Conservation (phyloP, 2,113 vertebrate species). For the Anguilla japonica region DNA sequence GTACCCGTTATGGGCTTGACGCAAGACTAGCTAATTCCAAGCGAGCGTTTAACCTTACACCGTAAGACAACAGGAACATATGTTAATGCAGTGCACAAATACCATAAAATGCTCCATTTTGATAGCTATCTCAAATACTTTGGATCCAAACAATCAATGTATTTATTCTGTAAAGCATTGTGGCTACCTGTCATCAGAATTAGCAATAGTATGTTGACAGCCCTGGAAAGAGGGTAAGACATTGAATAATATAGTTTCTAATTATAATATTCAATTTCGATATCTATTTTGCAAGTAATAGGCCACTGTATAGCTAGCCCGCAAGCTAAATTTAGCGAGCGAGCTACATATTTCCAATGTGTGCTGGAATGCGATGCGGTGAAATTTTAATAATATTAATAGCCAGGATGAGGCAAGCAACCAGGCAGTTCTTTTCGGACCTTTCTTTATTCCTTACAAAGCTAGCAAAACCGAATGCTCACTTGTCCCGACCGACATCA, state of each 20-base stretch:
- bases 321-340: conserved; percentile 16
- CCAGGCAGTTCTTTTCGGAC: background rate
- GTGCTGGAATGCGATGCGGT: conserved; percentile 21
- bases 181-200: background rate
- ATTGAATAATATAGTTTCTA: background rate
- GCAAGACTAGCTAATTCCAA: conserved; percentile 25
- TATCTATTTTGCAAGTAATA: background rate
- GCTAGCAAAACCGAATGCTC: conserved; percentile 5
- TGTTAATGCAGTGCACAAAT: background rate
- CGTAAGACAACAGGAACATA: conserved; percentile 1
- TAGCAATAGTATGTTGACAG: background rate
- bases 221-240: background rate
- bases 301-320: background rate
- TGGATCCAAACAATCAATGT: background rate
- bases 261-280: background rate
- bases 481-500: conserved; percentile 21
- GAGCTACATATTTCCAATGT: conserved; percentile 8
- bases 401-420: conserved; percentile 15
- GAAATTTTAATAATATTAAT: conserved; percentile 20
- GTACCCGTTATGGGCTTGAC: conserved; percentile 21
- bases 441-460: conserved; percentile 5
- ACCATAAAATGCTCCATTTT: background rate
- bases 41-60: background rate
- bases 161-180: background rate
- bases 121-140: background rate